Evolutionary conservation across 2,888 invertebrate genomes (phyloP).

Genomic region (Leucoma salicis): DNA sequence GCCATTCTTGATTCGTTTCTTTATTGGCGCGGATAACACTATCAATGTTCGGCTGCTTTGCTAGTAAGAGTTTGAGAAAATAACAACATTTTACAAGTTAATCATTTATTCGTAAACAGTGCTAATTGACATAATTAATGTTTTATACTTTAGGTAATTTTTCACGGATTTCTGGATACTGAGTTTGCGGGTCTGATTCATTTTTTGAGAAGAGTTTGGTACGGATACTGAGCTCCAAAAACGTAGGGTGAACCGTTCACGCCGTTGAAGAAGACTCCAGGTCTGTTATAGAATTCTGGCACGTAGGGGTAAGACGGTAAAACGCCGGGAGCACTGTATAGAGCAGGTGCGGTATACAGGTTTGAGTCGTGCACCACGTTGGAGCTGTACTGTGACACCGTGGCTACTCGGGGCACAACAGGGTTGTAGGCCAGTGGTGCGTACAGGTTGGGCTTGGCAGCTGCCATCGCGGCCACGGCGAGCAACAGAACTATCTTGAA

Average conservation of each 20-base stretch:
- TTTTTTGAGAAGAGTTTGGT: constrained; percentile 62
- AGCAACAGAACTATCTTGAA: constrained; percentile 83
- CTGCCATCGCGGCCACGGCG: constrained; percentile 81
- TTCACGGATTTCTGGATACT: too few species aligned
- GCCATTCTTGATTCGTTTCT: too few species aligned
- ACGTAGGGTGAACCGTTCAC: constrained; percentile 54
- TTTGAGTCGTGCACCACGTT: constrained; percentile 41
- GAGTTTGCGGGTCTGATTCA: too few species aligned
- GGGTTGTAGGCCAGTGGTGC: constrained; percentile 32
- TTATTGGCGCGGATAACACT: too few species aligned
- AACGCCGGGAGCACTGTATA: constrained; percentile 46
- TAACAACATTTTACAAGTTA: too few species aligned
- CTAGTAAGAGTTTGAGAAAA: too few species aligned
- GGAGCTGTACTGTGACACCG: constrained; percentile 6
- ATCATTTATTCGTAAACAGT: too few species aligned
- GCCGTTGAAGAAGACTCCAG: constrained; percentile 43
- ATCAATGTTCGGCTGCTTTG: too few species aligned
- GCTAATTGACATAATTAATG: too few species aligned
- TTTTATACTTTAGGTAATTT: too few species aligned
- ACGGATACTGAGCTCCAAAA: background rate
- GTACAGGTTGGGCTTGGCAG: constrained; percentile 68
- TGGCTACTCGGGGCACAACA: constrained; percentile 32
- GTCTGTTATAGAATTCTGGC: constrained; percentile 40
- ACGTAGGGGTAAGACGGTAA: background rate
- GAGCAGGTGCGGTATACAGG: constrained; percentile 46